Conservation (phyloP, 2,888 invertebrate genomes). For the Drosophila borborema region DNA sequence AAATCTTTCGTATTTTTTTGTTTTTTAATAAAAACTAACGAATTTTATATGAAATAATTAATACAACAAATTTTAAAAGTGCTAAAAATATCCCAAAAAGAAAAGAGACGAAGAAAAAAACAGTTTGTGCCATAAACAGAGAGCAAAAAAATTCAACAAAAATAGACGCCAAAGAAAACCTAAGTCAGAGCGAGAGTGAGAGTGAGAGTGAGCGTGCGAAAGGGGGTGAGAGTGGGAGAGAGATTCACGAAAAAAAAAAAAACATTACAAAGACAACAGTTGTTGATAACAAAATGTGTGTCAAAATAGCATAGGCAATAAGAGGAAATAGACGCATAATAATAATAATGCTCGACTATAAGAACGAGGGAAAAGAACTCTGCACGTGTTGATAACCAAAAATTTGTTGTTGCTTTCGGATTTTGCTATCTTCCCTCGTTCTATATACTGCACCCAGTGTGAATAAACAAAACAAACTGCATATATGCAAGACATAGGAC, state of each 20-base stretch:
- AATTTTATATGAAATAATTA: constrained; percentile 6
- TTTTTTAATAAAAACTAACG: constrained; percentile 4
- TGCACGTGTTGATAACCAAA: constrained; percentile 36
- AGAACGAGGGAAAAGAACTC: background rate
- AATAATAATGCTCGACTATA: constrained; percentile 25
- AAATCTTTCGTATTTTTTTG: constrained; percentile 25
- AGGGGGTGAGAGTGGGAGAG: constrained; percentile 1
- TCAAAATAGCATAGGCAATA: constrained; percentile 51
- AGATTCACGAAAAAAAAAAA: constrained; percentile 1
- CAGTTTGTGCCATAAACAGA: constrained; percentile 4
- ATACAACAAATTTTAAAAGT: background rate
- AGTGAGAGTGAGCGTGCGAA: constrained; percentile 4
- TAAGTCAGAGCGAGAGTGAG: background rate
- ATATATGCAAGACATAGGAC: constrained; percentile 47
- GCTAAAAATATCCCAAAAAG: constrained; percentile 9
- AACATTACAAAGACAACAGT: constrained; percentile 16
- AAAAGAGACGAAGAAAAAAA: background rate
- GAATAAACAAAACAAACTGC: constrained; percentile 46
- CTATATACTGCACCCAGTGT: background rate
- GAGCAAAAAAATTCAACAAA: constrained; percentile 10
- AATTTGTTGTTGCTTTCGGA: background rate
- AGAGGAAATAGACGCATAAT: constrained; percentile 5
- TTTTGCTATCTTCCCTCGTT: background rate
- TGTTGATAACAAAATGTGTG: constrained; percentile 71
- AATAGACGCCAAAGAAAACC: constrained; percentile 21